Conservation (phyloP, 2,113 vertebrate species). For the Podocnemis expansa region DNA sequence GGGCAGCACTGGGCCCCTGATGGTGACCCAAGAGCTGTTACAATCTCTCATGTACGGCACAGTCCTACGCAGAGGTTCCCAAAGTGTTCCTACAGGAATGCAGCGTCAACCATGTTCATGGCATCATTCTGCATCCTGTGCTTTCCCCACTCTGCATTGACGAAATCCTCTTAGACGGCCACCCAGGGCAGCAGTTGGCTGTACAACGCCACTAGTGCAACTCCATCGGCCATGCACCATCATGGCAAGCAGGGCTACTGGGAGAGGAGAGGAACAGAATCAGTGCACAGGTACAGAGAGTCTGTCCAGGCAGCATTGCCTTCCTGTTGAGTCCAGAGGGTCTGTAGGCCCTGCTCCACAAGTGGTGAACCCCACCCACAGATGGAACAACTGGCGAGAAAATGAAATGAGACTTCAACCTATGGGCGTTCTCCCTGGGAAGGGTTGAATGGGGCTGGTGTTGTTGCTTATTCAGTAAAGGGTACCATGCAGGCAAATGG, state of each 20-base stretch:
- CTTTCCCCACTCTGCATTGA: background rate
- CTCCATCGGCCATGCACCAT: background rate
- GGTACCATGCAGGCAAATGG: rapidly evolving
- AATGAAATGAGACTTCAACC: background rate
- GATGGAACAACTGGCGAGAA: background rate
- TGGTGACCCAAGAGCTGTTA: background rate
- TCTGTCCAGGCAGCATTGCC: background rate
- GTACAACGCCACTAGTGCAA: background rate
- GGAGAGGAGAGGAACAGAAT: background rate
- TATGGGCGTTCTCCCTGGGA: background rate
- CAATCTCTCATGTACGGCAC: background rate
- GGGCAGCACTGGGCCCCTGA: background rate
- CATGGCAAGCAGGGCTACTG: background rate
- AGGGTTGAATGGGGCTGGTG: background rate
- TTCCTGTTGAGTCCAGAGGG: background rate
- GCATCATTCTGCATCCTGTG: background rate
- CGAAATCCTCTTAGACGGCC: background rate
- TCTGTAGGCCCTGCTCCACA: background rate
- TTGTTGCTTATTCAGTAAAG: background rate
- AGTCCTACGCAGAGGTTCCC: background rate
- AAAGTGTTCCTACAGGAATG: background rate
- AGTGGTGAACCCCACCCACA: background rate
- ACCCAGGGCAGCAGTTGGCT: background rate
- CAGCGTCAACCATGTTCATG: background rate
- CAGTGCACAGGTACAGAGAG: background rate